Conservation (phyloP, 2,888 invertebrate species). For the Lutraria lutraria region DNA sequence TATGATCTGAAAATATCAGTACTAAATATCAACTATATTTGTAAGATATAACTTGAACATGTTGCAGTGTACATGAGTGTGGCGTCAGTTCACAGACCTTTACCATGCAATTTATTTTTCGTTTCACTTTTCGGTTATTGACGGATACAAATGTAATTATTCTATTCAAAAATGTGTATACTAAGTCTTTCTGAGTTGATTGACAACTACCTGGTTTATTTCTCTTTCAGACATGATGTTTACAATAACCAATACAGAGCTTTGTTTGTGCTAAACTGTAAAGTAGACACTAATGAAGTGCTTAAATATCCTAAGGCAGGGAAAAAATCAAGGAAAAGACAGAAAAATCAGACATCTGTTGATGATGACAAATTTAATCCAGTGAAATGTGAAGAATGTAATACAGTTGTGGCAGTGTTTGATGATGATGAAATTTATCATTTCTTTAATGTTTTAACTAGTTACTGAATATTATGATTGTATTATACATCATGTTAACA, state of each 20-base stretch:
- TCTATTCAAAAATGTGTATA: too few species aligned
- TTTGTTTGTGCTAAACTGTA: conserved; percentile 89
- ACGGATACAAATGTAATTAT: too few species aligned
- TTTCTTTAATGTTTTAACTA: conserved; percentile 89
- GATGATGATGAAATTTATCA: conserved; percentile 89
- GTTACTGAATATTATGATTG: conserved; percentile 83
- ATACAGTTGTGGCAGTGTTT: conserved; percentile 88
- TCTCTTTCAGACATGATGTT: conserved; percentile 87
- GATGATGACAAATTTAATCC: conserved; percentile 87
- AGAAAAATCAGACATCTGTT: conserved; percentile 57
- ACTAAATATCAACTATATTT: too few species aligned
- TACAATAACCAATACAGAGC: conserved; percentile 89
- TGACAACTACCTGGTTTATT: too few species aligned
- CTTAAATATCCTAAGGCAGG: conserved; percentile 84
- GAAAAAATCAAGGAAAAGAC: conserved; percentile 77
- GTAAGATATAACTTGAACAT: too few species aligned
- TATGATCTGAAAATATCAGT: too few species aligned
- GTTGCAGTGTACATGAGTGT: too few species aligned
- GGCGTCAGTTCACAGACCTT: too few species aligned
- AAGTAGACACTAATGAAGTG: conserved; percentile 85
- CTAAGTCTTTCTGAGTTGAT: too few species aligned
- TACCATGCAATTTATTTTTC: too few species aligned
- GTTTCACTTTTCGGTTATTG: too few species aligned
- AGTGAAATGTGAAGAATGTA: conserved; percentile 88
- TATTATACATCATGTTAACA: not conserved